Base-by-base conservation (phyloP, 1,140 invertebrate genomes). In the Sarcophaga peregrina region DNA sequence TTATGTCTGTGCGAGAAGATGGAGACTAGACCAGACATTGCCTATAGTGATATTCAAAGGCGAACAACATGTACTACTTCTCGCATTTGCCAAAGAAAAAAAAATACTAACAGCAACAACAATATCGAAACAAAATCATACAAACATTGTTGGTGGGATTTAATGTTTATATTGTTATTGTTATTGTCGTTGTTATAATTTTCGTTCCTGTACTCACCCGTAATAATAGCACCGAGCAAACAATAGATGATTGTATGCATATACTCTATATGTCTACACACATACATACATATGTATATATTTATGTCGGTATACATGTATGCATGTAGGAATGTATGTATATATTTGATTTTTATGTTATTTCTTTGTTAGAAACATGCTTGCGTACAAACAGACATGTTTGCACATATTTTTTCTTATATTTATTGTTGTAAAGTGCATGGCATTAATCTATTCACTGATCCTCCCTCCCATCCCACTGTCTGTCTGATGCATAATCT, bases 1-100 rank as follows among this genome's bases (percentile, higher is more conserved):
- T 78, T 82, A 68, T 50, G 80, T 83, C 75, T 78, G 46, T 48
- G 20, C 47, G 75, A 78, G 75, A 78, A 78, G 75, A 78, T 78
- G 75, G 58, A 73, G 52, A 68, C 48, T 83, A 81, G 58, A 75
- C 58, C 74, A 78, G 25, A 81, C 62, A 58, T 83, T 76, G 83
- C 62, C 62, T 50, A 78, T 50, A 48, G 13, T 17, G 48, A n/a
- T 52, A 78, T 50, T 52, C 47, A 78, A 78, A 78, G 45, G 75
- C 75, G 75, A 78, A 20, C 75, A 78, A 20, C 75, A 78, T 78
- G 48, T 78, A 78, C 75, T 52, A 78, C 75, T 78, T 78, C 75
- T 50, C 75, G 75, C 47, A 78, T 50, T 52, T 17, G 37, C 62
- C 62, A 68, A 17, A 68, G 9, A 68, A 68, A 68, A 37, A 37